These are phyloP conservation scores for Coilia nasus DNA, from an alignment of 2,797 vertebrate genomes.

Conservation along the genomic window DNA sequence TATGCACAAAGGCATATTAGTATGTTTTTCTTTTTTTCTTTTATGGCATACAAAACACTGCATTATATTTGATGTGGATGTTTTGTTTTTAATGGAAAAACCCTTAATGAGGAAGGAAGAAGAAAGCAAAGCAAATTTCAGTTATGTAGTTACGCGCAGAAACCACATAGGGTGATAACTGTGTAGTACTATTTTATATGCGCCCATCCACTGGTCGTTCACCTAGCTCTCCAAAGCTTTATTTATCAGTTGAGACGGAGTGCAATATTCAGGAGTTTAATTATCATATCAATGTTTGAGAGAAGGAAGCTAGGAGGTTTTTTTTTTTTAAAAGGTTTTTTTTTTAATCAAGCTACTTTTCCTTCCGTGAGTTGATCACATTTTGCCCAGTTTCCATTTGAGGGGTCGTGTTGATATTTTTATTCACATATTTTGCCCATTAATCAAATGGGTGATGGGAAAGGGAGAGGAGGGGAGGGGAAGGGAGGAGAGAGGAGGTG, in stretches of 20 bases:
- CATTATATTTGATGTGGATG: not conserved
- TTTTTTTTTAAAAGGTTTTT: not conserved
- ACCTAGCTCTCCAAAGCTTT: not conserved
- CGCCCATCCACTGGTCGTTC: not conserved
- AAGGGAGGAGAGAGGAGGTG: not conserved
- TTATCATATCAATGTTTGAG: not conserved
- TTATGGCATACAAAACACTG: not conserved
- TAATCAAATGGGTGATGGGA: slow-evolving; percentile 75
- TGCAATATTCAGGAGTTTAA: not conserved
- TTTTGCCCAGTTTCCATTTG: slow-evolving; percentile 59
- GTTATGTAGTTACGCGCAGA: not conserved
- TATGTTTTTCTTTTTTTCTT: not conserved
- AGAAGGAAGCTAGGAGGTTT: not conserved
- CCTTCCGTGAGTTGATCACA: slow-evolving; percentile 64
- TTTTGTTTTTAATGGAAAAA: not conserved
- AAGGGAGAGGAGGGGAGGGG: slow-evolving; percentile 47
- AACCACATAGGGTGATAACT: not conserved
- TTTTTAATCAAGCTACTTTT: slow-evolving; percentile 47
- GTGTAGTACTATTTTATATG: not conserved
- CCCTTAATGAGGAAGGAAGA: not conserved
- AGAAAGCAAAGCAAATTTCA: not conserved
- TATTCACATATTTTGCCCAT: slow-evolving; percentile 79
- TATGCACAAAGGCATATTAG: not conserved
- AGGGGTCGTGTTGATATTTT: slow-evolving; percentile 77
- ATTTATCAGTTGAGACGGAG: not conserved